Conservation (phyloP, 2,888 invertebrate species). For the Rapana venosa region DNA sequence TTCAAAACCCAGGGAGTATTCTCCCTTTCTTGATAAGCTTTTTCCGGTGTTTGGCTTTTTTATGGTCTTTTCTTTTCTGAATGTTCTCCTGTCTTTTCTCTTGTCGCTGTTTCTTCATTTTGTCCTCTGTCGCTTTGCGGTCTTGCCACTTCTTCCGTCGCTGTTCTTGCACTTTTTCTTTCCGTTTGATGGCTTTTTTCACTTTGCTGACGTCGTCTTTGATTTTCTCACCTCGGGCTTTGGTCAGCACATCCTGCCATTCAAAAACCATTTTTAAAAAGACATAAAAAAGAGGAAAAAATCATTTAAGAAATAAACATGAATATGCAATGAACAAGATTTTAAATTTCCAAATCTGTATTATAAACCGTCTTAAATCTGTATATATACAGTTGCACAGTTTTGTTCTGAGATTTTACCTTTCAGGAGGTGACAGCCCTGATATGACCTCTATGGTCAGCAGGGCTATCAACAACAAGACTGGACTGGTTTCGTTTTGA, state of each 20-base stretch:
- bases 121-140: constrained; percentile 85
- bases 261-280: too few species aligned
- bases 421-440: too few species aligned
- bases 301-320: too few species aligned
- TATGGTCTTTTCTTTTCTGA: constrained; percentile 88
- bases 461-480: too few species aligned
- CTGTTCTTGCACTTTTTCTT: constrained; percentile 88
- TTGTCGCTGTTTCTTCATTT: constrained; percentile 87
- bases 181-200: constrained; percentile 90
- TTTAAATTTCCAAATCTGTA: too few species aligned
- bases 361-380: too few species aligned
- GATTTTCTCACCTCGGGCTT: constrained; percentile 93
- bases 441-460: too few species aligned
- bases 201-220: constrained; percentile 92
- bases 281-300: too few species aligned
- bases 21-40: constrained; percentile 87
- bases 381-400: too few species aligned
- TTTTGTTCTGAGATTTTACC: too few species aligned
- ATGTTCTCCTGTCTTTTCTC: constrained; percentile 92
- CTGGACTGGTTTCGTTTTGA: too few species aligned
- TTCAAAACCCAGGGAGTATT: constrained; percentile 83
- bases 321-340: too few species aligned
- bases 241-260: constrained; percentile 92
- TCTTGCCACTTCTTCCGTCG: constrained; percentile 92
- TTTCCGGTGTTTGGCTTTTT: constrained; percentile 89